These are phyloP conservation scores for Rhorus exstirpatorius DNA, from an alignment of 2,888 invertebrate species.

Conservation along the genomic window DNA sequence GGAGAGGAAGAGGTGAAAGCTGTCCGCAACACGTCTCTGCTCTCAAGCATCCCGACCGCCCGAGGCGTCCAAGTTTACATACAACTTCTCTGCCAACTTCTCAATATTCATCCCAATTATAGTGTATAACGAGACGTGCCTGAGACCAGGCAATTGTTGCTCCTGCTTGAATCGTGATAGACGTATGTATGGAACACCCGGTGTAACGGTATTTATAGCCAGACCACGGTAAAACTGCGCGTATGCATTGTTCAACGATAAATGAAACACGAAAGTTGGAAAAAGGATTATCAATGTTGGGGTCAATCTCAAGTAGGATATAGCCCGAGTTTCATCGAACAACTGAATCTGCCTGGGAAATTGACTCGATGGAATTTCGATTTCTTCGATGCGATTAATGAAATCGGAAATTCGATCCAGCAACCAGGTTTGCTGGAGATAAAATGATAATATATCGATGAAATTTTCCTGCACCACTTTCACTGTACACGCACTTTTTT, in stretches of 20 bases:
- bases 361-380: background rate
- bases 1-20: slow-evolving; percentile 79
- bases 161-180: slow-evolving; percentile 38
- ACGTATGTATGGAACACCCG: background rate
- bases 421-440: background rate
- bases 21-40: slow-evolving; percentile 86
- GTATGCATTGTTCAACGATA: slow-evolving; percentile 6
- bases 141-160: slow-evolving; percentile 68
- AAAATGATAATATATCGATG: too few relatives aligned
- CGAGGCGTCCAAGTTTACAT: slow-evolving; percentile 85
- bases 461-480: too few relatives aligned
- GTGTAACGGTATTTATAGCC: background rate
- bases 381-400: background rate
- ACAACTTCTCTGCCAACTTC: slow-evolving; percentile 86
- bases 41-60: slow-evolving; percentile 85
- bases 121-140: slow-evolving; percentile 74
- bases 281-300: background rate
- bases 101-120: slow-evolving; percentile 86
- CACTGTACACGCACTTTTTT: too few relatives aligned
- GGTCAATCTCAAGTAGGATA: background rate
- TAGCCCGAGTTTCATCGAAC: slow-evolving; percentile 1
- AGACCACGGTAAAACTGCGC: background rate
- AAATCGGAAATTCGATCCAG: background rate
- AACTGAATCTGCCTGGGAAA: background rate
- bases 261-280: background rate